Percentiles rank a stretch among this genome's conserved stretches.
These are phyloP conservation scores for Caenorhabditis macrosperma DNA, from an alignment of 2,888 invertebrate species.

Conservation along the genomic window DNA sequence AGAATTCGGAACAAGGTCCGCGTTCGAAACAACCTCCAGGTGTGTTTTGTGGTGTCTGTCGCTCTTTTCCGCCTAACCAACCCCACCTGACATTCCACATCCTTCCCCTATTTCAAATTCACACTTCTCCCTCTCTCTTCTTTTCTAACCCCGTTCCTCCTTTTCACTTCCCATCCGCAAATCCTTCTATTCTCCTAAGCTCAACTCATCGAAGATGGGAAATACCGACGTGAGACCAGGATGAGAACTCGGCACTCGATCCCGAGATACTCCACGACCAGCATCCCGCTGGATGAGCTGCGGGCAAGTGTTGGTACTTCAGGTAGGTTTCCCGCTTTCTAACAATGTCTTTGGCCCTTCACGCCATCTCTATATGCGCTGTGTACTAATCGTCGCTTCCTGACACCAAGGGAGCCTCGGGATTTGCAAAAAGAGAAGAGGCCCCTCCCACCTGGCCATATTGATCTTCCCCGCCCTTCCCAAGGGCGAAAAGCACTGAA, in stretches of 20 bases:
- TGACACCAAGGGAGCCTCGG: background rate
- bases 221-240: slow-evolving; percentile 26
- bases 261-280: slow-evolving; percentile 54
- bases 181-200: background rate
- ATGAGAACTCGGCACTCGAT: slow-evolving; percentile 54
- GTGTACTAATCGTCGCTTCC: slow-evolving; percentile 15
- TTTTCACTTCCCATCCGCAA: background rate
- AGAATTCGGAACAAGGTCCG: slow-evolving; percentile 37
- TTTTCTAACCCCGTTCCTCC: slow-evolving; percentile 2
- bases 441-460: slow-evolving; percentile 45
- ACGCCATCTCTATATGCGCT: background rate
- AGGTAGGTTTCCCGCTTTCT: slow-evolving; percentile 17
- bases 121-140: slow-evolving; percentile 1
- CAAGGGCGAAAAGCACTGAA: slow-evolving; percentile 20
- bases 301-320: slow-evolving; percentile 35
- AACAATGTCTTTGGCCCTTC: too few species aligned
- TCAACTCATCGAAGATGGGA: slow-evolving; percentile 26
- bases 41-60: slow-evolving; percentile 26
- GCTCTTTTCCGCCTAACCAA: slow-evolving; percentile 25
- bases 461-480: slow-evolving; percentile 12
- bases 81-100: slow-evolving; percentile 38
- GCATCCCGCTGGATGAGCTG: slow-evolving; percentile 54
- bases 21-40: slow-evolving; percentile 21
- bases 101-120: slow-evolving; percentile 6
- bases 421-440: slow-evolving; percentile 13